Percentiles rank a stretch among this genome's conserved stretches.
phyloP scores from a whole-genome alignment of 2,797 vertebrate species.

The Melanogrammus aeglefinus region DNA sequence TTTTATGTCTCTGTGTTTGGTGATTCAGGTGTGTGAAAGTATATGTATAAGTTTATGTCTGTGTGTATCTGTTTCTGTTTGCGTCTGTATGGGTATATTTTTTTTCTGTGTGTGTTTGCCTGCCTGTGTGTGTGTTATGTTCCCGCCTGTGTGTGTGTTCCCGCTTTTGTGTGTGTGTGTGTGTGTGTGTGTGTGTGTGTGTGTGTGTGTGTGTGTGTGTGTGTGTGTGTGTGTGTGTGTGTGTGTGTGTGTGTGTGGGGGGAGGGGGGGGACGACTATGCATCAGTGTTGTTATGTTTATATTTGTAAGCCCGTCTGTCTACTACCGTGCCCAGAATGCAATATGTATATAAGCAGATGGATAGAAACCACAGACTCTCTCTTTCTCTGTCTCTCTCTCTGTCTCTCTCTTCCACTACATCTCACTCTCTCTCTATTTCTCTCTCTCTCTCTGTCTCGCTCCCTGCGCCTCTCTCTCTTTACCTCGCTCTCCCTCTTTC shows the following conservation, averaged over 20 bases:
- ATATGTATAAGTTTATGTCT: too few species aligned
- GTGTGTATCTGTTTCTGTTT: too few species aligned
- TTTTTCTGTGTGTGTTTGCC: too few species aligned
- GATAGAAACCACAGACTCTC: conserved; percentile 36
- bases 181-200: too few species aligned
- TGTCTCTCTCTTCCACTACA: conserved; percentile 17
- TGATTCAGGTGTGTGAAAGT: too few species aligned
- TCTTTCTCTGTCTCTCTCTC: conserved; percentile 19
- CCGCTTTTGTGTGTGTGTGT: too few species aligned
- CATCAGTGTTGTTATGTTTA: conserved; percentile 12
- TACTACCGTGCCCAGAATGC: conserved; percentile 47
- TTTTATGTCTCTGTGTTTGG: too few species aligned
- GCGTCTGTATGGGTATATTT: too few species aligned
- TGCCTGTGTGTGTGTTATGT: too few species aligned
- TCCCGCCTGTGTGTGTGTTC: too few species aligned
- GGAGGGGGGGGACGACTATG: not conserved
- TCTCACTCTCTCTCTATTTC: conserved; percentile 9
- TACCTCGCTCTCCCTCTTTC: conserved; percentile 8
- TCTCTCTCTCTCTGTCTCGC: conserved; percentile 12
- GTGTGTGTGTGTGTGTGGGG: conserved; percentile 4
- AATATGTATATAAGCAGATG: conserved; percentile 52
- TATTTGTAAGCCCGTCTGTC: conserved; percentile 34
- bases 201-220: too few species aligned
- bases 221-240: too few species aligned
- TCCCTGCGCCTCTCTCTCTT: conserved; percentile 3